phyloP scores from a whole-genome alignment of 37 sponge, comb jelly and placozoan species.

The Halichondria panicea region DNA sequence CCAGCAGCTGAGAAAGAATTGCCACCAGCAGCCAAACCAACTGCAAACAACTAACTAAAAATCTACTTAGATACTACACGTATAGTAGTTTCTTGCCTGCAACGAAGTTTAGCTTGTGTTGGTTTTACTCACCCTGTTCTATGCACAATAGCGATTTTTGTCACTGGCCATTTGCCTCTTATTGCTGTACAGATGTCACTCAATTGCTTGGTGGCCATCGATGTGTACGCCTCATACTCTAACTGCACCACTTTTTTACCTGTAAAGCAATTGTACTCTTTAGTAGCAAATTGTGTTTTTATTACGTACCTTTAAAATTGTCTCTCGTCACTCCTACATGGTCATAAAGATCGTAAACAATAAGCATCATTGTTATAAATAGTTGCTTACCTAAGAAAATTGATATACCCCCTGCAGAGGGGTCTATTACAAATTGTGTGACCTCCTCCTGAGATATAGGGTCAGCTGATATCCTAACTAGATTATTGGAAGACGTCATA shows the following conservation, averaged over 20 bases:
- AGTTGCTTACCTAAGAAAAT: slow-evolving; percentile 66
- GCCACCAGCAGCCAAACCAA: too few species aligned
- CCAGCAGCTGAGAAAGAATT: too few species aligned
- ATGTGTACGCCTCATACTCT: slow-evolving; percentile 90
- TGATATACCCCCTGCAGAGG: slow-evolving; percentile 75
- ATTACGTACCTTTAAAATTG: slow-evolving; percentile 67
- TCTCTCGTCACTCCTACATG: slow-evolving; percentile 79
- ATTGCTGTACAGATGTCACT: slow-evolving; percentile 53
- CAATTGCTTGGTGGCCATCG: slow-evolving; percentile 86
- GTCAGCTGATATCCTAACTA: slow-evolving; percentile 43
- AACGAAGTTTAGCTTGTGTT: not conserved
- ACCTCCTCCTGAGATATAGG: slow-evolving; percentile 36
- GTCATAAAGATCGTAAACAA: not conserved
- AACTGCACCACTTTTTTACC: slow-evolving; percentile 60
- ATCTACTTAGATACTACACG: not conserved
- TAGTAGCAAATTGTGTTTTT: not conserved
- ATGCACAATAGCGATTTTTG: slow-evolving; percentile 82
- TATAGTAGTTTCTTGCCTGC: not conserved
- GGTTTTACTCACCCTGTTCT: slow-evolving; percentile 78
- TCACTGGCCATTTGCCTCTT: slow-evolving; percentile 72
- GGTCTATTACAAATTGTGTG: slow-evolving; percentile 32
- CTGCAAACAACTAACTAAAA: too few species aligned
- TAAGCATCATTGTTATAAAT: not conserved
- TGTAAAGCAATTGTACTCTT: not conserved
- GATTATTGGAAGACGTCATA: too few species aligned